These are phyloP conservation scores for Meles meles DNA, from an alignment of 2,113 vertebrate genomes.

Conservation along the genomic window DNA sequence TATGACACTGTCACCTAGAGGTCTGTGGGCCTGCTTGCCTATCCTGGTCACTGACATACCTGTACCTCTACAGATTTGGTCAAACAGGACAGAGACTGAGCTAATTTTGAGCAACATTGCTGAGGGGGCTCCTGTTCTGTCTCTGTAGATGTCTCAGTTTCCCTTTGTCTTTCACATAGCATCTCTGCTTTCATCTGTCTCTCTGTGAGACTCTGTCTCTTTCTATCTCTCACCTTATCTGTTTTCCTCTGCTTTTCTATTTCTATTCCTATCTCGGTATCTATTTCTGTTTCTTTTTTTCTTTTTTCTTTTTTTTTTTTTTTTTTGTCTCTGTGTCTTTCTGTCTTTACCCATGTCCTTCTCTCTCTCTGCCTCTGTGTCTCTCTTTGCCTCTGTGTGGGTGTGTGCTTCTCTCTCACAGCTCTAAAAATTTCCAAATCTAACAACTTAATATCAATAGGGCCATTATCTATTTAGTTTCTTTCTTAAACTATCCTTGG, in stretches of 20 bases:
- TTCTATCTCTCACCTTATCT: background rate
- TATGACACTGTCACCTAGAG: background rate
- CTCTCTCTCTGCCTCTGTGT: background rate
- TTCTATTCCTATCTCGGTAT: background rate
- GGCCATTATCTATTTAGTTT: background rate
- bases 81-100: background rate
- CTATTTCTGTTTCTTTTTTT: background rate
- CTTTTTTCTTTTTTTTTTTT: background rate
- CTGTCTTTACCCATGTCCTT: background rate
- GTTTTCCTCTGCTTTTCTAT: background rate
- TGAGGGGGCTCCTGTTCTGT: background rate
- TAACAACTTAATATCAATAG: background rate
- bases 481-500: background rate
- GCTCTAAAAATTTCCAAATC: conserved; percentile 4
- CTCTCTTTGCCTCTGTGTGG: background rate
- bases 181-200: background rate
- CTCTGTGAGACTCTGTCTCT: background rate
- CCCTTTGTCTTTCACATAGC: background rate
- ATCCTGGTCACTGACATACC: background rate
- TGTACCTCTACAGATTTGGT: background rate
- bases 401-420: background rate
- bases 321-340: background rate
- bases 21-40: background rate
- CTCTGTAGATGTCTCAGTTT: background rate
- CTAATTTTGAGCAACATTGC: background rate